Conservation (phyloP, 2,888 invertebrate species). For the Cephus pygmeus region DNA sequence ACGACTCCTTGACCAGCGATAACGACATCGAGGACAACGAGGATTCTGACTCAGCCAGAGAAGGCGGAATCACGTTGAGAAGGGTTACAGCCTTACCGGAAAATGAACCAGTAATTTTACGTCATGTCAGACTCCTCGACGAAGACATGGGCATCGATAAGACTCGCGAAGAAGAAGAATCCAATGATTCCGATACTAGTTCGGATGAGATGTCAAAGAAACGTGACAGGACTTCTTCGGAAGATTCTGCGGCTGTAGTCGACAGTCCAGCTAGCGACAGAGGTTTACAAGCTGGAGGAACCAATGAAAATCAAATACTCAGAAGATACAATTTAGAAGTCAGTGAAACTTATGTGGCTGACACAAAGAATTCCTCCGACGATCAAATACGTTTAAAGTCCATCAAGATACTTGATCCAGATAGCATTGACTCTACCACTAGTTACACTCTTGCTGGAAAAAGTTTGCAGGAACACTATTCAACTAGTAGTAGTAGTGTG, state of each 20-base stretch:
- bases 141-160: constrained; percentile 38
- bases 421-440: constrained; percentile 36
- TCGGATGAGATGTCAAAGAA: constrained; percentile 12
- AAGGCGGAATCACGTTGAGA: constrained; percentile 47
- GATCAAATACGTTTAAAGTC: constrained; percentile 57
- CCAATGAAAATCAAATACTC: neutral
- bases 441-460: neutral
- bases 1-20: constrained; percentile 58
- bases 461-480: neutral
- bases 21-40: constrained; percentile 60
- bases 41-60: constrained; percentile 51
- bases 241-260: constrained; percentile 3
- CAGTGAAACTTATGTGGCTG: constrained; percentile 59
- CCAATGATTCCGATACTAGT: neutral
- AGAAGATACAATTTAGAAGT: constrained; percentile 28
- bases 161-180: constrained; percentile 7
- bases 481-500: neutral
- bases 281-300: neutral
- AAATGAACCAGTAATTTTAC: constrained; percentile 54
- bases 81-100: constrained; percentile 47
- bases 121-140: constrained; percentile 49
- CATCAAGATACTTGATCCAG: constrained; percentile 55
- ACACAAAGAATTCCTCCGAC: constrained; percentile 54
- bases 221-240: constrained; percentile 1
- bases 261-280: neutral